Percentiles rank a stretch among this genome's conserved stretches.
Evolutionary conservation across 2,113 vertebrate genomes (phyloP).

Genomic region (Gymnogyps californianus): DNA sequence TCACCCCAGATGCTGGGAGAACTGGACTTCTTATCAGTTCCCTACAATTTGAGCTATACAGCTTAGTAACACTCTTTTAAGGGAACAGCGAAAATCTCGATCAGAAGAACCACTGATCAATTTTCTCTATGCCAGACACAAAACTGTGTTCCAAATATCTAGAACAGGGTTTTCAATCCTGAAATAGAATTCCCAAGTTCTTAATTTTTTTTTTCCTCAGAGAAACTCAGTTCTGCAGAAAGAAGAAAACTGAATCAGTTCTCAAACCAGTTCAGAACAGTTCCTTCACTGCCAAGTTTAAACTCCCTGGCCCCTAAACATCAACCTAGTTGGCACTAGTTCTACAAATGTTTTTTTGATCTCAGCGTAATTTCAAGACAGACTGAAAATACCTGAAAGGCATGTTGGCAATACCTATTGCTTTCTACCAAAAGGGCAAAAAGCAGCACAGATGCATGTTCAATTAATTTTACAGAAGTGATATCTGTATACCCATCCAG

Average conservation of each 20-base stretch:
- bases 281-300: not conserved
- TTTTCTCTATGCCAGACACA: not conserved
- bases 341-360: not conserved
- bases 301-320: not conserved
- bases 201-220: accelerated
- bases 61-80: not conserved
- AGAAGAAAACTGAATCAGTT: not conserved
- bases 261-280: not conserved
- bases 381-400: not conserved
- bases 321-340: not conserved
- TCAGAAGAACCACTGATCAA: not conserved
- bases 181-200: not conserved
- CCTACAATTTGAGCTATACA: not conserved
- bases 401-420: not conserved
- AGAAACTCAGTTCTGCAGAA: not conserved
- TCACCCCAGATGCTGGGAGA: not conserved
- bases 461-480: not conserved
- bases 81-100: not conserved
- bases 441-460: accelerated
- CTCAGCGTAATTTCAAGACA: not conserved
- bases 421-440: not conserved
- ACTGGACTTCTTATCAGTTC: not conserved
- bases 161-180: not conserved
- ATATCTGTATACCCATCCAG: not conserved
- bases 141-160: not conserved